Base-by-base conservation (phyloP, 2,888 invertebrate species). In the Volucella zonaria region DNA sequence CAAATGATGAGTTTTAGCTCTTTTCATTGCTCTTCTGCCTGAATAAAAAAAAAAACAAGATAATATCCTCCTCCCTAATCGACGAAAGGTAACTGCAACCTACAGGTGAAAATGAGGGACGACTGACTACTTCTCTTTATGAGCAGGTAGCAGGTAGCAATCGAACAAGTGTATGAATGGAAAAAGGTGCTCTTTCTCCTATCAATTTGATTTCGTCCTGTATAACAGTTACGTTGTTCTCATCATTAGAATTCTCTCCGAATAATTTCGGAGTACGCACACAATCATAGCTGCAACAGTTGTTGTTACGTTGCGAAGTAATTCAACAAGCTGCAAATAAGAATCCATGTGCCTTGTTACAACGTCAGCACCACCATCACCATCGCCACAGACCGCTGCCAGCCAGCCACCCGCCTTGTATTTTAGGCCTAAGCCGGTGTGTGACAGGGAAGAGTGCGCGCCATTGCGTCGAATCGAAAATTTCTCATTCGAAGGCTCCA, bases 301-400 rank as follows among this genome's bases (percentile, higher is more conserved):
- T 85, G 85, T 68, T 85, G 85, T 85, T 81, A 81, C 81, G 76
- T 52, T 77, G 56, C 62, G 67, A 80, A 68, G 76, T 81, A 77
- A 85, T 77, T 85, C 85, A 85, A 85, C 85, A 85, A 85, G 85
- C 85, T 85, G 73, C 85, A 80, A 81, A 77, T 81, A 76, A 75
- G 43, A 78, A 68, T 59, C 31, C 83, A 71, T 83, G 83, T 79
- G 83, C 75, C 75, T 56, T 76, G 73, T 77, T 67, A 73, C 71
- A 43, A 58, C 15, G 66, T 66, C 59, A 40, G 52, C 47, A 51
- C 14, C 45, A 54, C 14, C 64, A 8, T 14, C 45, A 43, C 18
- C n/a, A 6, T 1, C 42, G 3, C 8, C 3, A 15, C n/a, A 10
- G 42, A 14, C 38, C 11, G 9, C 45, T 15, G 18, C 8, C 3